Base-by-base conservation (phyloP, 35 echinoderm and acorn worm species). In the Hemicentrotus pulcherrimus region DNA sequence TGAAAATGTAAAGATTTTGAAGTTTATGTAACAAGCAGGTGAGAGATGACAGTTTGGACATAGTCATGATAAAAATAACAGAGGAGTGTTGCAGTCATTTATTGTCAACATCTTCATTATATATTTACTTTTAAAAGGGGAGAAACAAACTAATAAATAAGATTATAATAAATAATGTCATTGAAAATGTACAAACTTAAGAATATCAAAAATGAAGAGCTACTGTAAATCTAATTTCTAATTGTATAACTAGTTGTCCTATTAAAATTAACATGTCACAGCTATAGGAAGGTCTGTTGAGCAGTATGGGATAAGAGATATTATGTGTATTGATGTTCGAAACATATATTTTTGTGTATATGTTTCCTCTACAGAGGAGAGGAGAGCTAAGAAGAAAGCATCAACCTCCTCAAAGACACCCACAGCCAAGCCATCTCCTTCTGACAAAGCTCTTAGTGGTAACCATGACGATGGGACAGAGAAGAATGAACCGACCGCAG, bases 281-380 rank as follows among this genome's bases (percentile, higher is more conserved):
- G 50, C 50, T 58, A 15, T 28, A 24, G 6, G 16, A 6, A 71
- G 6, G 61, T 71, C 61, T 71, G 18, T 71, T 5, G 61, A 24
- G 61, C 16, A 71, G 22, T 24, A 71, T 24, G 61, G 24, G 61
- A 71, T 24, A 71, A 71, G 18, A 71, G 16, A 71, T 71, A 71
- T 24, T 5, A 71, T 71, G 5, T 71, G 6, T 15, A 78, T 78
- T 28, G 6, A 6, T 78, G 52, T 59, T 59, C 12, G 16, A 59
- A 78, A 28, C 22, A 28, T 78, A 78, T 14, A 4, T n/a, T 78
- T 78, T 22, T 78, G 22, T 78, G 2, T n/a, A 8, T 78, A 13
- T 94, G 88, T 95, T 94, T 22, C 85, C 47, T 55, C 24, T 86
- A 32, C 45, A 96, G 97, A 97, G 32, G 94, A 96, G 31, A 94